A percentile compares a stretch with the other conserved stretches of the same genome.
These are phyloP conservation scores for Macrotus californicus DNA, from an alignment of 2,113 vertebrate genomes.

Conservation along the genomic window DNA sequence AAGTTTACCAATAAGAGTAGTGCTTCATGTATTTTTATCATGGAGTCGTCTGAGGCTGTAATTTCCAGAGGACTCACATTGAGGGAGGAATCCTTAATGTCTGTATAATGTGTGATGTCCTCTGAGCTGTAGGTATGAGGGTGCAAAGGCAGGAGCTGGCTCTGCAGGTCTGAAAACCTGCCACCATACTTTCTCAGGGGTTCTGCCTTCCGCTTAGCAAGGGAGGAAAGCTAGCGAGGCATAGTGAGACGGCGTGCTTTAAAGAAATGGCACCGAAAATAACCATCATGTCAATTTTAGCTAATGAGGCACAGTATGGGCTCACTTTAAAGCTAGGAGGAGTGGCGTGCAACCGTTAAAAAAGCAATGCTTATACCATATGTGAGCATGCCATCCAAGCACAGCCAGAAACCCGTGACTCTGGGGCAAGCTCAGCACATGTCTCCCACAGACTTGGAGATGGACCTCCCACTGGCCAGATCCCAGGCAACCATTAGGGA, in stretches of 20 bases:
- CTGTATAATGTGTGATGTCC: slow-evolving; percentile 28
- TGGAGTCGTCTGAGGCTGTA: slow-evolving; percentile 62
- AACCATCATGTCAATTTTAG: slow-evolving; percentile 65
- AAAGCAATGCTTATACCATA: neutral
- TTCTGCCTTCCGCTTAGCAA: slow-evolving; percentile 48
- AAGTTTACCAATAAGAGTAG: slow-evolving; percentile 74
- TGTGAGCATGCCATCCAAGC: slow-evolving; percentile 34
- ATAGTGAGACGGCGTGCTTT: slow-evolving; percentile 32
- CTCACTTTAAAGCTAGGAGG: slow-evolving; percentile 53
- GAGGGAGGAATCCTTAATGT: slow-evolving; percentile 61
- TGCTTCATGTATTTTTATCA: slow-evolving; percentile 75
- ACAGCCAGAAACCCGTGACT: neutral
- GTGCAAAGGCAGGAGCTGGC: neutral
- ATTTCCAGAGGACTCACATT: slow-evolving; percentile 68
- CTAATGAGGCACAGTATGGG: slow-evolving; percentile 66
- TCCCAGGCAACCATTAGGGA: neutral
- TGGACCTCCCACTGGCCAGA: neutral
- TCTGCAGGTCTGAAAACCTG: slow-evolving; percentile 35
- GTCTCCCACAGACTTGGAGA: neutral
- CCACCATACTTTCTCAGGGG: slow-evolving; percentile 51
- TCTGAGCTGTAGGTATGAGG: slow-evolving; percentile 6
- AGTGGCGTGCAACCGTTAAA: slow-evolving; percentile 32
- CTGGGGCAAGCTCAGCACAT: neutral
- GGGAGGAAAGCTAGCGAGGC: neutral
- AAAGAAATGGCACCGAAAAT: slow-evolving; percentile 65